Conservation (phyloP, 1,140 invertebrate species). For the Melanaphis sacchari region DNA sequence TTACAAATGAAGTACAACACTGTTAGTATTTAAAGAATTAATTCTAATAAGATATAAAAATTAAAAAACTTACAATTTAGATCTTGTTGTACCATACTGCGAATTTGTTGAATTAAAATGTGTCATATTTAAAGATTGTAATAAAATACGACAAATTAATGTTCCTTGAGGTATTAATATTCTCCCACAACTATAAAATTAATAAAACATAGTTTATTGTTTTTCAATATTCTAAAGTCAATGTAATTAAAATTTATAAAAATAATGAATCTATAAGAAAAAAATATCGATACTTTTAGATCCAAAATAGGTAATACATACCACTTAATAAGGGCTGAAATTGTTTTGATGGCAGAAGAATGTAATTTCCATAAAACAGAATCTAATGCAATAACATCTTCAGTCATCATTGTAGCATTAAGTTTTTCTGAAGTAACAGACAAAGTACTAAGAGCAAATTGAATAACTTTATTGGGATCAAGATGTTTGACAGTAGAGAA, state of each 20-base stretch:
- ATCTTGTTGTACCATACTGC: slow-evolving; percentile 27
- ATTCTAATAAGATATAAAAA: background rate
- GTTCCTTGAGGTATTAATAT: slow-evolving; percentile 51
- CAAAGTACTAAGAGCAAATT: slow-evolving; percentile 5
- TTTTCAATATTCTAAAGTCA: background rate
- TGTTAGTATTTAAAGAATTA: background rate
- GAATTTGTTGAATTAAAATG: background rate
- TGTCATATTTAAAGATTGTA: slow-evolving; percentile 37
- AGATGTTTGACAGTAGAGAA: slow-evolving; percentile 40
- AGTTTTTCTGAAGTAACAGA: slow-evolving; percentile 50
- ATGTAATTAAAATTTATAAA: background rate
- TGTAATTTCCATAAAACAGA: slow-evolving; percentile 46
- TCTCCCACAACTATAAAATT: slow-evolving; percentile 24
- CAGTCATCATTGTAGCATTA: slow-evolving; percentile 1
- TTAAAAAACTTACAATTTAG: slow-evolving; percentile 16
- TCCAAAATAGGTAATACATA: background rate
- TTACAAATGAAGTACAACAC: background rate
- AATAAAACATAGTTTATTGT: background rate
- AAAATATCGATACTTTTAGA: background rate
- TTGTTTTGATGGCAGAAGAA: slow-evolving; percentile 38
- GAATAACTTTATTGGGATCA: slow-evolving; percentile 47
- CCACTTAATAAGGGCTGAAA: slow-evolving; percentile 54
- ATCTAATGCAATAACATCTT: slow-evolving; percentile 35
- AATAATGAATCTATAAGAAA: background rate
- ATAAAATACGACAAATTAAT: slow-evolving; percentile 44